Evolutionary conservation across 2,888 invertebrate genomes (phyloP).

Genomic region (Entomobrya multifasciata): DNA sequence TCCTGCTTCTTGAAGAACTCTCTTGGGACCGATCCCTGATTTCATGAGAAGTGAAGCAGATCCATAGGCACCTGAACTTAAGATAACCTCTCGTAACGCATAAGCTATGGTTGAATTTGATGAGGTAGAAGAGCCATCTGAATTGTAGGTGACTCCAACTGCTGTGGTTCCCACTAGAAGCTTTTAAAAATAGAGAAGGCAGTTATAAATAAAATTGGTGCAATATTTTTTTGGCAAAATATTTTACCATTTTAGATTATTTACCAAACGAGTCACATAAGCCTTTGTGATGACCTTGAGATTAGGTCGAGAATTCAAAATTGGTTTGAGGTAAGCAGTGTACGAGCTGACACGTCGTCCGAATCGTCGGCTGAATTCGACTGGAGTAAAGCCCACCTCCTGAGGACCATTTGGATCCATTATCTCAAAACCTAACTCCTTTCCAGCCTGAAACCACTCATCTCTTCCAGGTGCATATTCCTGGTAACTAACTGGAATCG

Average conservation of each 20-base stretch:
- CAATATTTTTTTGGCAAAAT: too few species aligned
- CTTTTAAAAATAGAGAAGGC: background rate
- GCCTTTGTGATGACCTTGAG: constrained; percentile 42
- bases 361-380: constrained; percentile 17
- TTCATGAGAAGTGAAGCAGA: constrained; percentile 59
- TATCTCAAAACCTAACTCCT: constrained; percentile 33
- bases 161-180: constrained; percentile 16
- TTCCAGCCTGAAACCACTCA: constrained; percentile 44
- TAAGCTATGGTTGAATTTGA: background rate
- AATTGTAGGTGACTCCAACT: constrained; percentile 48
- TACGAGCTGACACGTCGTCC: constrained; percentile 54
- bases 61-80: constrained; percentile 65
- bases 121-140: constrained; percentile 1
- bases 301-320: constrained; percentile 20
- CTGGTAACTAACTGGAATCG: constrained; percentile 42
- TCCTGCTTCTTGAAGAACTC: background rate
- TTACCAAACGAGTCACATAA: constrained; percentile 35
- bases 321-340: constrained; percentile 51
- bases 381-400: constrained; percentile 19
- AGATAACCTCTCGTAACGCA: constrained; percentile 77
- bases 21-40: constrained; percentile 69
- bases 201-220: too few species aligned
- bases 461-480: constrained; percentile 48
- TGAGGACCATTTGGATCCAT: constrained; percentile 67
- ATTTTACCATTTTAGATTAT: too few species aligned